phyloP scores from a whole-genome alignment of 1,140 invertebrate genomes.

The Cylas formicarius region DNA sequence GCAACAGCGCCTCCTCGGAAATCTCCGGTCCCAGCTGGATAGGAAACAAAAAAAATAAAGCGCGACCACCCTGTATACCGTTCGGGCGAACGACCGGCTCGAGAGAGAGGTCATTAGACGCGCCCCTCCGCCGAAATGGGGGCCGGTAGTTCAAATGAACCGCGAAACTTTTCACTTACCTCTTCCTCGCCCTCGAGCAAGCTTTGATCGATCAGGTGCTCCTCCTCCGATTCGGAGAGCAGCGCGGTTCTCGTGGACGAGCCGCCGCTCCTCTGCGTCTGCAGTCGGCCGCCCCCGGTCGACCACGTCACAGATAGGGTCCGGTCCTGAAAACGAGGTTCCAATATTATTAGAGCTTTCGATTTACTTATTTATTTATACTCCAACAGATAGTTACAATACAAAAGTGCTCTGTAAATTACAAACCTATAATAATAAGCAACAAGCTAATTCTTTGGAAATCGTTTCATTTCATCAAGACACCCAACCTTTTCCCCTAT shows the following conservation, averaged over 20 bases:
- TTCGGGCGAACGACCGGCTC: no score
- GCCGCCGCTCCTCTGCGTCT: slow-evolving; percentile 27
- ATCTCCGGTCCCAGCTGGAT: slow-evolving; percentile 34
- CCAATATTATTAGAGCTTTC: background rate
- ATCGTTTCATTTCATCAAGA: no score
- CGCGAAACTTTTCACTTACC: slow-evolving; percentile 32
- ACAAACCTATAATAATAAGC: no score
- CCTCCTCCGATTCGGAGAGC: slow-evolving; percentile 42
- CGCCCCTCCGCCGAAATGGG: no score
- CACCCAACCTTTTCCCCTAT: no score
- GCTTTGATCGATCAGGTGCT: slow-evolving; percentile 40
- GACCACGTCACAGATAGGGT: slow-evolving; percentile 40
- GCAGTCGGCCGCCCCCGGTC: slow-evolving; percentile 23
- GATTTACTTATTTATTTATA: no score
- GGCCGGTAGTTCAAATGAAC: background rate
- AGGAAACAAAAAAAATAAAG: no score
- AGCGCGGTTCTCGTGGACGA: slow-evolving; percentile 30
- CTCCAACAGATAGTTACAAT: no score
- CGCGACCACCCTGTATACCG: no score
- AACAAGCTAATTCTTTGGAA: no score
- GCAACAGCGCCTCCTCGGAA: slow-evolving; percentile 41
- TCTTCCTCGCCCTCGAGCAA: slow-evolving; percentile 43
- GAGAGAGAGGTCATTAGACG: no score
- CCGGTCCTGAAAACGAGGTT: slow-evolving; percentile 32
- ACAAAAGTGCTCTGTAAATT: no score